Evolutionary conservation across 2,113 vertebrate species (phyloP).

Genomic region (Scomber japonicus): DNA sequence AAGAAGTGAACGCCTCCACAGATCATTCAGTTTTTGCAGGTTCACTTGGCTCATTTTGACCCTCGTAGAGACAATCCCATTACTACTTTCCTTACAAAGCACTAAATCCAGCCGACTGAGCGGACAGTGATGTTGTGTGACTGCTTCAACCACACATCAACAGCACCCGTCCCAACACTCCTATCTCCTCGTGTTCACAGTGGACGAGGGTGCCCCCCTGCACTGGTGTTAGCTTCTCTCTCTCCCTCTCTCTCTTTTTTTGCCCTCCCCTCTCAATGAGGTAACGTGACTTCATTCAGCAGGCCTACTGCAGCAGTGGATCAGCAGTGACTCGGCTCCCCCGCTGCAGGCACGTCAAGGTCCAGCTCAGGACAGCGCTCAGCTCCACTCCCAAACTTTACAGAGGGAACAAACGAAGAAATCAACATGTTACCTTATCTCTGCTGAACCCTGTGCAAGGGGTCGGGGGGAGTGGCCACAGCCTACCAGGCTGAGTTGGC

Average conservation of each 20-base stretch:
- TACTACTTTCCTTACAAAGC: conserved; percentile 49
- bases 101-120: conserved; percentile 41
- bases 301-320: conserved; percentile 28
- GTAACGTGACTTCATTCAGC: conserved; percentile 41
- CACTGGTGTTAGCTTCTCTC: neutral
- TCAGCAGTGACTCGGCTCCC: conserved; percentile 35
- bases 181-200: conserved; percentile 55
- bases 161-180: conserved; percentile 2
- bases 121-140: conserved; percentile 25
- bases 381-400: conserved; percentile 67
- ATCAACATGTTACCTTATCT: conserved; percentile 77
- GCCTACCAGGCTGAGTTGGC: conserved; percentile 60
- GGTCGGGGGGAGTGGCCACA: conserved; percentile 76
- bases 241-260: neutral
- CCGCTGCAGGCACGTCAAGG: conserved; percentile 56
- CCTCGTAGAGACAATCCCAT: conserved; percentile 52
- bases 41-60: conserved; percentile 33
- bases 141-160: conserved; percentile 27
- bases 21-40: conserved; percentile 33
- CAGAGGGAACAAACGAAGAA: conserved; percentile 50
- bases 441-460: conserved; percentile 61
- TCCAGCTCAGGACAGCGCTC: conserved; percentile 56
- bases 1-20: conserved; percentile 32
- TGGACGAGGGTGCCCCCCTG: conserved; percentile 37
- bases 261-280: neutral